Base-by-base conservation (phyloP, 2,113 vertebrate species). In the Myotis lucifugus region DNA sequence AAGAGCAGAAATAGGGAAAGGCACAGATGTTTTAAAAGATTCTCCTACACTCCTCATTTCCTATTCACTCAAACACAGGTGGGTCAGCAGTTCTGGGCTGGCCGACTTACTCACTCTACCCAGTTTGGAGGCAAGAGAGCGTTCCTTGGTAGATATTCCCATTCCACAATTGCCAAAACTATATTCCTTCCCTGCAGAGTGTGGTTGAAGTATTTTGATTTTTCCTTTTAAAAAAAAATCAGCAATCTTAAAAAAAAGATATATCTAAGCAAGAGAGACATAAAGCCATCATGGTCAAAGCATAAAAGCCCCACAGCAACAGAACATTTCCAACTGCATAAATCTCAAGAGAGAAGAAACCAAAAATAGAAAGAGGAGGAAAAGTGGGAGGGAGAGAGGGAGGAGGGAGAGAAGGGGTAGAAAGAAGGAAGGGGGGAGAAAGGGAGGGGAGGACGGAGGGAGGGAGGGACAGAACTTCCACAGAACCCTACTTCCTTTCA, bases 1-100 rank as follows among this genome's bases (percentile, higher is more conserved):
- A 59, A 96, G 70, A 74, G 56, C 70, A 95, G 54, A 94, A 85
- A 67, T 76, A 64, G 3, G 50, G 37, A 81, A 94, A 91, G 50
- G 9, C 25, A 21, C 59, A 23, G 73, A 76, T 25, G 6, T 91
- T 79, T 11, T 34, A 56, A 76, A 66, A 27, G 32, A 64, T 18
- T 42, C n/a, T 23, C 46, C 32, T 88, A 3, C 37, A 37, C 9
- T 59, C 54, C 29, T 76, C 42, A 32, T 86, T 96, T 94, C 76
- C 69, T 88, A 15, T 73, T 82, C 77, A 82, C 40, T 29, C 77
- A 92, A 66, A 93, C 61, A 69, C 72, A 81, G 91, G 59, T 81
- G 76, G 66, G n/a, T n/a, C 17, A 32, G 59, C 7, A 86, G 59
- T 37, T 81, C 79, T 34, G n/a, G 81, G 18, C 27, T 18, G 46